Evolutionary conservation across 92 coral and sea anemone species (phyloP).

Genomic region (Metridium senile): DNA sequence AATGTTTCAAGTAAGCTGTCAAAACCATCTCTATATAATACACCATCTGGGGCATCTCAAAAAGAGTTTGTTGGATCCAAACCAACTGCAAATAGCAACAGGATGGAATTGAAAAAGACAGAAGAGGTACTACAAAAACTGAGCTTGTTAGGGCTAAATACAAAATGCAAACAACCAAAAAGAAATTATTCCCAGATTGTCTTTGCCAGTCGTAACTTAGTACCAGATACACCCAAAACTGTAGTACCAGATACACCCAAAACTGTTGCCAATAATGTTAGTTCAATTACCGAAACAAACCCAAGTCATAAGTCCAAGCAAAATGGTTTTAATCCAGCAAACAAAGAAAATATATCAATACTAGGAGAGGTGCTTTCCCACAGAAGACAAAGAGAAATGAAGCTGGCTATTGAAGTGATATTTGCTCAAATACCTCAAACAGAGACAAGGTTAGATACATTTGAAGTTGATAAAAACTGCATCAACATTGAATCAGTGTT

Average conservation of each 20-base stretch:
- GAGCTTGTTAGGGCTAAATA: constrained; percentile 4
- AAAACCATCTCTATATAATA: neutral
- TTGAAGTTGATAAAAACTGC: constrained; percentile 43
- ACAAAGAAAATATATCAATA: constrained; percentile 23
- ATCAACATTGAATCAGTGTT: constrained; percentile 70
- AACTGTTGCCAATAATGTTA: no score
- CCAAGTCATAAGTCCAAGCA: no score
- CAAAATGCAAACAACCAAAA: neutral
- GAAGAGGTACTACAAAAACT: constrained; percentile 27
- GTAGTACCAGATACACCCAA: no score
- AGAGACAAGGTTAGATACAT: constrained; percentile 28
- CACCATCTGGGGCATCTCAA: neutral
- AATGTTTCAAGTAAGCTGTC: neutral
- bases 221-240: constrained; percentile 16
- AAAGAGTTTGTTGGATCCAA: neutral
- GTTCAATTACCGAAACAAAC: no score
- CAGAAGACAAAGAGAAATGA: constrained; percentile 81
- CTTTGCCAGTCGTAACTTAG: constrained; percentile 17
- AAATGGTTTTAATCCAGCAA: neutral
- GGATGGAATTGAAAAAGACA: neutral
- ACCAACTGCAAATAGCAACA: neutral
- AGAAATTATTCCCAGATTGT: constrained; percentile 9
- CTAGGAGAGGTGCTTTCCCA: constrained; percentile 70
- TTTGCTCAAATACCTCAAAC: constrained; percentile 39
- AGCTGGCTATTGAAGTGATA: constrained; percentile 69